Conservation (phyloP, 2,797 vertebrate genomes). For the Champsocephalus esox region DNA sequence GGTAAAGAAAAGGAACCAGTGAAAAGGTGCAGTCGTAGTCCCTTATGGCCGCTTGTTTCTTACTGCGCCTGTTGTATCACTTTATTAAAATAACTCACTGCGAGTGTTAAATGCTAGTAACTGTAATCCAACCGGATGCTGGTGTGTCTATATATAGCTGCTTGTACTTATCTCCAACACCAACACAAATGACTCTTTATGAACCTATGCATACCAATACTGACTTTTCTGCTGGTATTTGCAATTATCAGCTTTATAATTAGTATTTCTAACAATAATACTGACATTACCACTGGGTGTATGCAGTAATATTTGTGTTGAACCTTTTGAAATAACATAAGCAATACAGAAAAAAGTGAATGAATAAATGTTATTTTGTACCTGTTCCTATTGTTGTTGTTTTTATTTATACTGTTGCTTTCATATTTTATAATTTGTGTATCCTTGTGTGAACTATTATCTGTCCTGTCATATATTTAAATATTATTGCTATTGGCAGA, state of each 20-base stretch:
- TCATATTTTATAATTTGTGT: background rate
- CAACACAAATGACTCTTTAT: background rate
- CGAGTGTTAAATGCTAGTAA: background rate
- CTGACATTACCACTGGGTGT: background rate
- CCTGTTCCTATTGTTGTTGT: too few species aligned
- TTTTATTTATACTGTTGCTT: background rate
- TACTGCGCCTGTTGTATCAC: background rate
- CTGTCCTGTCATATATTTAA: too few species aligned
- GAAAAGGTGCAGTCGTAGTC: background rate
- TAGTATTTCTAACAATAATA: background rate
- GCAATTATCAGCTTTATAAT: background rate
- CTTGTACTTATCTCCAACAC: background rate
- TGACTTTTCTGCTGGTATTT: background rate
- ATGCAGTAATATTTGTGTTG: background rate
- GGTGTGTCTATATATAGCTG: background rate
- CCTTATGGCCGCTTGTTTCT: conserved; percentile 2
- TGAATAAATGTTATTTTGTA: too few species aligned
- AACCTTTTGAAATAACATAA: background rate
- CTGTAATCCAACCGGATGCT: background rate
- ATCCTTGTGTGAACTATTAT: too few species aligned
- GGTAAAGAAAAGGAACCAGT: too few species aligned
- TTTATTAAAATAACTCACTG: background rate
- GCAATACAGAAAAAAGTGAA: background rate
- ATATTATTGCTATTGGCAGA: too few species aligned
- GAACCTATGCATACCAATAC: background rate